Percentiles rank a stretch among this genome's conserved stretches.
These are phyloP conservation scores for Oryzaephilus surinamensis DNA, from an alignment of 1,140 invertebrate genomes.

Conservation along the genomic window DNA sequence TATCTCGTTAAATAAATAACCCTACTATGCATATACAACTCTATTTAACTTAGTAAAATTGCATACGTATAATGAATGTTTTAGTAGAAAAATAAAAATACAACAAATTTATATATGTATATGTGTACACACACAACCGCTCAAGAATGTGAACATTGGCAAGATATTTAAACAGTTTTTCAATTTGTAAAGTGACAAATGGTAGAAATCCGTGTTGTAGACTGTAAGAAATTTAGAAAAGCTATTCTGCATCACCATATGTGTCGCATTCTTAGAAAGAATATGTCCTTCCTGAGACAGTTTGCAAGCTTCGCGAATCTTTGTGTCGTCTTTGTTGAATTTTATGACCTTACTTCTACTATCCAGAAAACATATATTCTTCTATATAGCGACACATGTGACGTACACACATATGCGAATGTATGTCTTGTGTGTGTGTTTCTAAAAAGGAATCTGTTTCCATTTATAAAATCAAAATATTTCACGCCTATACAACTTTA, in stretches of 20 bases:
- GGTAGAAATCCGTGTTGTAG: conserved; percentile 7
- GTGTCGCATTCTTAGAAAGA: conserved; percentile 6
- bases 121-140: no score
- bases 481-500: no score
- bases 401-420: no score
- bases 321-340: conserved; percentile 8
- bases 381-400: conserved; percentile 9
- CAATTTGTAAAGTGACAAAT: conserved; percentile 8
- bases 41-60: no score
- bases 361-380: conserved; percentile 10
- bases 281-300: conserved; percentile 2
- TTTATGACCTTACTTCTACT: conserved; percentile 10
- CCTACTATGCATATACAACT: no score
- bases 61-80: no score
- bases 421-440: no score
- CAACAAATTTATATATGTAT: no score
- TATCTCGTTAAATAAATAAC: no score
- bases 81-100: no score
- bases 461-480: conserved; percentile 8
- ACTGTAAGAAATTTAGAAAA: conserved; percentile 8
- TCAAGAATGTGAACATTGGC: no score
- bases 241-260: conserved; percentile 6
- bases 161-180: conserved; percentile 4
- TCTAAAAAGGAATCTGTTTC: conserved; percentile 11
- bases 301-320: conserved; percentile 9